Base-by-base conservation (phyloP, 2,113 vertebrate genomes). In the Malurus elegans region DNA sequence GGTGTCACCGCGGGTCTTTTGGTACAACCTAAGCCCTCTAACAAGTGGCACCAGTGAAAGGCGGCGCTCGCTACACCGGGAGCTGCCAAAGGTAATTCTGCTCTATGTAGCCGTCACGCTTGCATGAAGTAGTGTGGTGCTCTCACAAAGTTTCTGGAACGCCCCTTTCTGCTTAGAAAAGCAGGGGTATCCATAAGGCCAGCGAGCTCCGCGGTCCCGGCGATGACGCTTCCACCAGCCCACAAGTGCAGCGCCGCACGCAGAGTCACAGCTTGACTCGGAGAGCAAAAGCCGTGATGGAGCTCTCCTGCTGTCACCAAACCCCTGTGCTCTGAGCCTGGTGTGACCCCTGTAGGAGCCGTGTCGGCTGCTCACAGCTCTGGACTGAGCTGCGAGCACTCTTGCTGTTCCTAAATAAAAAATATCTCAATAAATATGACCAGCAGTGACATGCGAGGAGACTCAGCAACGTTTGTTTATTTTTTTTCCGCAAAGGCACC, bases 301-400 rank as follows among this genome's bases (percentile, higher is more conserved):
- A 18, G 50, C 47, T 21, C 29, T 28, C 4, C 6, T 2, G 48
- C 32, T 3, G 1, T 0, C 54, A 0, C 29, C 0, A 0, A 16
- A 9, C 4, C 23, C 14, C 13, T 2, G 0, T 0, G 5, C 12
- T 0, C 1, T 2, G 12, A 20, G 9, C 2, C 9, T 1, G 3
- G 1, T 3, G 4, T 4, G 57, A 8, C 15, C 3, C 18, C 19
- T 3, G 6, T 0, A 14, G 36, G 12, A 66, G 69, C 18, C 14
- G 0, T 4, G 23, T 2, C 3, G 9, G 23, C 48, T 11, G 6
- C 47, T 50, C 40, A 4, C 44, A 2, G 28, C 1, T 18, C 50
- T 6, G 15, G 4, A 12, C 18, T 0, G 2, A 24, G 32, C 34
- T 36, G 50, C 34, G 12, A 40, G 21, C 12, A 10, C 40, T 21